Evolutionary conservation across 2,113 vertebrate species (phyloP).

Genomic region (Phainopepla nitens): DNA sequence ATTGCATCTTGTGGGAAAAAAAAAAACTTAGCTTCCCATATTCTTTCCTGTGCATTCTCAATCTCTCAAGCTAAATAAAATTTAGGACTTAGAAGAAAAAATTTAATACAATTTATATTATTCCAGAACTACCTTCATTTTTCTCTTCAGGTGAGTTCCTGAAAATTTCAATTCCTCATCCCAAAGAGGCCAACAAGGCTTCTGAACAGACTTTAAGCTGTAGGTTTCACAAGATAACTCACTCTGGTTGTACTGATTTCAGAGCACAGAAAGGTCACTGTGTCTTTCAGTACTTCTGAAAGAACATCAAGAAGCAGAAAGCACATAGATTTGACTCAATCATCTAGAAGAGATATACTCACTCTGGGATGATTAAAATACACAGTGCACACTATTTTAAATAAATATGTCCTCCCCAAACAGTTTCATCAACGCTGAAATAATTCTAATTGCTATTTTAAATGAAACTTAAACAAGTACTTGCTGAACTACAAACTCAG

Average conservation of each 20-base stretch:
- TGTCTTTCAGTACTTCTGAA: background rate
- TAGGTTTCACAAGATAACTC: background rate
- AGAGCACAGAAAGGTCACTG: background rate
- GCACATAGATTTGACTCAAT: background rate
- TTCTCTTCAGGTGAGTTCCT: background rate
- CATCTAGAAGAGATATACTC: background rate
- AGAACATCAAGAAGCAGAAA: background rate
- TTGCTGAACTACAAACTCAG: background rate
- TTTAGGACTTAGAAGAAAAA: background rate
- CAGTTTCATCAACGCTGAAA: background rate
- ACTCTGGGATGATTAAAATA: background rate
- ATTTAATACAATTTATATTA: background rate
- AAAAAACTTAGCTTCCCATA: background rate
- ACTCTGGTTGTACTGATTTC: background rate
- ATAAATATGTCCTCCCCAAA: background rate
- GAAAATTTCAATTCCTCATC: background rate
- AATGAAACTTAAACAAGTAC: background rate
- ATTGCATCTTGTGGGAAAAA: background rate
- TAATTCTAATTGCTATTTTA: background rate
- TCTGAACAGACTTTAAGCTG: background rate
- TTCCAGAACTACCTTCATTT: background rate
- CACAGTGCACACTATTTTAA: background rate
- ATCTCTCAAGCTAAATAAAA: background rate
- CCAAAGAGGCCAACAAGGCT: background rate
- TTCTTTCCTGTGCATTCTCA: background rate